A percentile compares a stretch with the other conserved stretches of the same genome.
These are phyloP conservation scores for Aphrophora alni DNA, from an alignment of 2,888 invertebrate species.

Conservation along the genomic window DNA sequence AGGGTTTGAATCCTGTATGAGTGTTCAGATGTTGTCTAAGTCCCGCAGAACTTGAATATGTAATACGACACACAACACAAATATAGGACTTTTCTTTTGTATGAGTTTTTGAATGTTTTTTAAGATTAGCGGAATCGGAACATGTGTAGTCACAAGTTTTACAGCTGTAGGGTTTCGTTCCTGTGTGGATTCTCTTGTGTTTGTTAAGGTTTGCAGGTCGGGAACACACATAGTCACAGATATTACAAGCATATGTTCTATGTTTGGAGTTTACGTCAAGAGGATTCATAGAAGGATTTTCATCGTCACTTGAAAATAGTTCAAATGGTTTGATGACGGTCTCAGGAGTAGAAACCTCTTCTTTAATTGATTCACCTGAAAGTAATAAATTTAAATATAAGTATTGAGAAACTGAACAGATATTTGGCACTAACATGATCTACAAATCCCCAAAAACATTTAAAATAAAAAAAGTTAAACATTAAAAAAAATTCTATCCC, in stretches of 20 bases:
- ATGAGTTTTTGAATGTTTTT: not conserved
- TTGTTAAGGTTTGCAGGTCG: not conserved
- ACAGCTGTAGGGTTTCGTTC: not conserved
- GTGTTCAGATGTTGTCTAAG: not conserved
- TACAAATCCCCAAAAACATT: too few species aligned
- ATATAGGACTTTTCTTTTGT: not conserved
- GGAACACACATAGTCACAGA: not conserved
- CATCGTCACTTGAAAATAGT: not conserved
- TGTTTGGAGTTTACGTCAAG: not conserved
- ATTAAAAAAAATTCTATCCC: too few species aligned
- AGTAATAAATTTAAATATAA: not conserved
- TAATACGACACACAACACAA: not conserved
- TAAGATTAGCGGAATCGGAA: not conserved
- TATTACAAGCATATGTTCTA: not conserved
- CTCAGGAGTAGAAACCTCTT: not conserved
- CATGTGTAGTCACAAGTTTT: not conserved
- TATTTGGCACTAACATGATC: too few species aligned
- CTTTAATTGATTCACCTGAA: not conserved
- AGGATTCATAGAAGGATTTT: not conserved
- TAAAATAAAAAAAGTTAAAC: too few species aligned
- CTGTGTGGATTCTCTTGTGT: not conserved
- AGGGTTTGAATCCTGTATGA: conserved; percentile 10
- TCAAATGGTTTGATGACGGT: not conserved
- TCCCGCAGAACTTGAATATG: not conserved
- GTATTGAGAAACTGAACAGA: too few species aligned